Base-by-base conservation (phyloP, 1,140 invertebrate genomes). In the Magallana angulata region DNA sequence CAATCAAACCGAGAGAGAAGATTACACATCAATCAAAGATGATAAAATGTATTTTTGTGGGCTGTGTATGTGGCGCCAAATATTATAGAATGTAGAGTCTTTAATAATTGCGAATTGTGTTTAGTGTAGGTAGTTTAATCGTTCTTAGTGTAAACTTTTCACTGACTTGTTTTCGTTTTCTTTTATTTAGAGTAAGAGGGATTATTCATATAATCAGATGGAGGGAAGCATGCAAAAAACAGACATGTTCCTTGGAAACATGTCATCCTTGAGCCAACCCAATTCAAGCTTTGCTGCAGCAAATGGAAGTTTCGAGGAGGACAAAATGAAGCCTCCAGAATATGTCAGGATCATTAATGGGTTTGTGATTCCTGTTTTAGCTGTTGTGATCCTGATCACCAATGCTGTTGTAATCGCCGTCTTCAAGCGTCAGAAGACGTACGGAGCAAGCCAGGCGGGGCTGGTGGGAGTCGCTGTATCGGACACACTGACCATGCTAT, bases 381-480 rank as follows among this genome's bases (percentile, higher is more conserved):
- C 85, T 48, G 30, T 89, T 14, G n/a, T 89, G 2, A 84, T 89
- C n/a, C 57, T 89, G 1, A 56, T 89, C 8, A 86, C 88, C n/a
- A 89, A 89, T 71, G 83, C 71, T 59, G 83, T 89, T 57, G 88
- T 89, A 0, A 85, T 89, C 64, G 83, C 83, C 12, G 88, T 89
- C 11, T 64, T 89, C 7, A 87, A 76, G 36, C 86, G 80, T 18
- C 88, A 89, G 71, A 86, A 87, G 48, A 89, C 88, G 18, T 89
- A 89, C 68, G 88, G 88, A 18, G 85, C 88, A 8, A 89, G 88
- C 59, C 88, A 89, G 56, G 88, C 88, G 4, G 88, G 88, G 9
- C 68, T 89, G 48, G 88, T 89, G 16, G 86, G 88, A 30, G 81
- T 89, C 1, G 88, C 88, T 3, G 86, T 89, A 11, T 89, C 88